These are phyloP conservation scores for Cyanoliseus patagonus DNA, from an alignment of 2,113 vertebrate genomes.

Conservation along the genomic window DNA sequence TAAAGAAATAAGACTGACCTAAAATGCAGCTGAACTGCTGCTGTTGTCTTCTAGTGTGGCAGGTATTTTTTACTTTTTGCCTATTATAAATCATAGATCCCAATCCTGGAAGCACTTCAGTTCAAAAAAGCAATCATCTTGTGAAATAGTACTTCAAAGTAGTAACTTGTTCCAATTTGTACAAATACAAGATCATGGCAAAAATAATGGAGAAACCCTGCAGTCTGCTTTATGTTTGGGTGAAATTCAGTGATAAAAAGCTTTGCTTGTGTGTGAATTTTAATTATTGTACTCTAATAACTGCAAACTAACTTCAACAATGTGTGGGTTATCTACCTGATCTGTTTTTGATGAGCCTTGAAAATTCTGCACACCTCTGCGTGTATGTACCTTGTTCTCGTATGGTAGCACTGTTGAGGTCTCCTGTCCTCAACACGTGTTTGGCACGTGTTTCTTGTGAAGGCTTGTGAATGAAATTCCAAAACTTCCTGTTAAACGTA, in stretches of 20 bases:
- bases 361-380: not conserved
- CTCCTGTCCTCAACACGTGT: not conserved
- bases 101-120: not conserved
- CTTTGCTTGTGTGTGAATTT: not conserved
- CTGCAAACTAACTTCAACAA: not conserved
- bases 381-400: not conserved
- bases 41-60: not conserved
- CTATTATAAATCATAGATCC: not conserved
- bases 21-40: not conserved
- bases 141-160: not conserved
- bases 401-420: not conserved
- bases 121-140: not conserved
- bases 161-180: not conserved
- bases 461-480: not conserved
- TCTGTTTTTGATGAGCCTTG: not conserved
- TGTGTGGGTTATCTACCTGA: not conserved
- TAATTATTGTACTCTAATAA: not conserved
- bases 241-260: not conserved
- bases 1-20: slow-evolving; percentile 36
- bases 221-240: not conserved
- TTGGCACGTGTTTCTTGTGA: not conserved
- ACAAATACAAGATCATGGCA: not conserved
- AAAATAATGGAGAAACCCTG: not conserved
- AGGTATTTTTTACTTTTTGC: not conserved
- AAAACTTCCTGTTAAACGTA: not conserved